Conservation (phyloP, 2,797 vertebrate genomes). For the Eupleurogrammus muticus region DNA sequence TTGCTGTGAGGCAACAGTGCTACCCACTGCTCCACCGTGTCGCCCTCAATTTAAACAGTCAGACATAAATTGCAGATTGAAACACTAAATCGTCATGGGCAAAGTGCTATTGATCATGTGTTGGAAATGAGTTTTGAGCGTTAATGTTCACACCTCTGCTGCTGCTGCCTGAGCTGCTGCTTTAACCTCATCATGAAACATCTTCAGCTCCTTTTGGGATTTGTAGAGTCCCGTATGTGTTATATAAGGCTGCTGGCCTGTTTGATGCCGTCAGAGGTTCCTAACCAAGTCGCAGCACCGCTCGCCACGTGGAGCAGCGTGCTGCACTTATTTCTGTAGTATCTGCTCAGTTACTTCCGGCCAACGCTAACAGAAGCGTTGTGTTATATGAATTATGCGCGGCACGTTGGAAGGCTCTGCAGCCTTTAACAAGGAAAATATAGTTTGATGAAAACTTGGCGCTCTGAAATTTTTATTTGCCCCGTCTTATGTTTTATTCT, state of each 20-base stretch:
- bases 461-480: constrained; percentile 5
- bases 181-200: no score
- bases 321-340: constrained; percentile 27
- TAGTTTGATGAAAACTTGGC: constrained; percentile 27
- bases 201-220: no score
- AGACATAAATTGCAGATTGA: no score
- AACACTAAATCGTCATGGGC: no score
- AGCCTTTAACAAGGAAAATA: constrained; percentile 27
- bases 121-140: no score
- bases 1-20: no score
- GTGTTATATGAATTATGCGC: constrained; percentile 58
- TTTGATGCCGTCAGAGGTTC: constrained; percentile 35
- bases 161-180: no score
- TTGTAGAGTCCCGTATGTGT: no score
- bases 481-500: constrained; percentile 16
- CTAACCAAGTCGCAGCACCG: constrained; percentile 14
- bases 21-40: no score
- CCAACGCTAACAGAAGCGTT: constrained; percentile 40
- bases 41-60: no score
- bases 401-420: constrained; percentile 30
- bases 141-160: no score
- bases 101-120: no score
- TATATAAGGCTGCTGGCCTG: not conserved
- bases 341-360: constrained; percentile 38
- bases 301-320: constrained; percentile 19